Evolutionary conservation across 2,113 vertebrate species (phyloP), one percentile per base, ranked within the genome.

Genomic region (Lepus timidus): DNA sequence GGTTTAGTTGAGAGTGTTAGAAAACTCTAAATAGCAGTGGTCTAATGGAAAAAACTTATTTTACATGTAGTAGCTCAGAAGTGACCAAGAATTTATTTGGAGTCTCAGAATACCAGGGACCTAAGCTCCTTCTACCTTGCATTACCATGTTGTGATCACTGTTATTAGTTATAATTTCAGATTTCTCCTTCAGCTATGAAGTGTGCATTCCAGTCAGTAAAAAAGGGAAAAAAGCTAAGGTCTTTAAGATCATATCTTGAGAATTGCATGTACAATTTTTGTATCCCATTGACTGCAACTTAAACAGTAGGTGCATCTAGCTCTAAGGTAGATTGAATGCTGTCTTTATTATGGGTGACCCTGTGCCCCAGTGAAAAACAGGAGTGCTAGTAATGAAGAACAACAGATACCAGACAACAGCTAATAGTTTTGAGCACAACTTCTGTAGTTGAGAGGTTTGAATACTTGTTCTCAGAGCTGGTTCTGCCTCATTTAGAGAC

Each of bases 271-370:
- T 87, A 22, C 16, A 27, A 14, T 82, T 82, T 86, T 91, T 79
- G 31, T 1, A 76, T 76, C 49, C 8, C 25, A 0, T 13, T 49
- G 51, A 8, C 55, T 9, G 23, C 91, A 89, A 27, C 27, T 79
- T 90, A 70, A 73, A 82, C n/a, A 80, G 67, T 75, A 44, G 44
- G 31, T 20, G 55, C 58, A 88, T 68, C 49, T 78, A 33, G 10
- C 27, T 71, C 61, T 95, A 88, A 76, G 73, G 62, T 82, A 88
- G 20, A 17, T 67, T 93, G 78, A 65, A 84, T 61, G 85, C n/a
- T 85, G 16, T 84, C 49, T 95, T 44, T 78, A 52, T 82, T 86
- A 39, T 93, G 36, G 31, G 11, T 87, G 64, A 83, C 33, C 19
- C 20, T 62, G 4, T 91, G 68, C 31, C 27, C 23, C 33, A 31